Evolutionary conservation across 2,113 vertebrate genomes (phyloP).

Genomic region (Salvelinus alpinus): DNA sequence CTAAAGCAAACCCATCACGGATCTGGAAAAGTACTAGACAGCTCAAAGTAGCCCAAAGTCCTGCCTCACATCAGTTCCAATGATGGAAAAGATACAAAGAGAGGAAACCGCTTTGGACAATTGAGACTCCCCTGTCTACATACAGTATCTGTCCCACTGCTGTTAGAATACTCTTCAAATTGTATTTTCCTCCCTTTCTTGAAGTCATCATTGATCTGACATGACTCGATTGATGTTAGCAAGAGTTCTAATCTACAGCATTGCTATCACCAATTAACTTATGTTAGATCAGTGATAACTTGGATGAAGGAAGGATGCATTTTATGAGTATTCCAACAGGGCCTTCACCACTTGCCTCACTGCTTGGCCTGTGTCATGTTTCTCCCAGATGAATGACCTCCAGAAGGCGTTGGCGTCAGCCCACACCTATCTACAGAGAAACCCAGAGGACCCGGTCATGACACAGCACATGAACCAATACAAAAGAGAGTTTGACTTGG

Average conservation of each 20-base stretch:
- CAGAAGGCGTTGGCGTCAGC: conserved; percentile 84
- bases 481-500: conserved; percentile 76
- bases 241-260: too few relatives aligned
- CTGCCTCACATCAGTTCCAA: too few relatives aligned
- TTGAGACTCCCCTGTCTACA: background rate
- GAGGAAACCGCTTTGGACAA: background rate
- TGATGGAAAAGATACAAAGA: background rate
- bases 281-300: too few relatives aligned
- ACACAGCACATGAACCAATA: conserved; percentile 80
- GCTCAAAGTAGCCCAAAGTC: too few relatives aligned
- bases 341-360: background rate
- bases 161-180: too few relatives aligned
- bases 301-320: too few relatives aligned
- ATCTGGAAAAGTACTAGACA: too few relatives aligned
- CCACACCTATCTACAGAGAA: conserved; percentile 87
- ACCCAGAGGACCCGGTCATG: conserved; percentile 83
- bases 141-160: background rate
- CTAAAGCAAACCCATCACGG: too few relatives aligned
- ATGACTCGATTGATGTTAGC: background rate
- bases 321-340: too few relatives aligned
- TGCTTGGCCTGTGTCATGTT: background rate
- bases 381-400: conserved; percentile 76
- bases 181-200: too few relatives aligned
- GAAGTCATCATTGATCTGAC: background rate
- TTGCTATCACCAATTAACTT: background rate